Conservation (phyloP, 2,888 invertebrate genomes). For the Germaria angustata region DNA sequence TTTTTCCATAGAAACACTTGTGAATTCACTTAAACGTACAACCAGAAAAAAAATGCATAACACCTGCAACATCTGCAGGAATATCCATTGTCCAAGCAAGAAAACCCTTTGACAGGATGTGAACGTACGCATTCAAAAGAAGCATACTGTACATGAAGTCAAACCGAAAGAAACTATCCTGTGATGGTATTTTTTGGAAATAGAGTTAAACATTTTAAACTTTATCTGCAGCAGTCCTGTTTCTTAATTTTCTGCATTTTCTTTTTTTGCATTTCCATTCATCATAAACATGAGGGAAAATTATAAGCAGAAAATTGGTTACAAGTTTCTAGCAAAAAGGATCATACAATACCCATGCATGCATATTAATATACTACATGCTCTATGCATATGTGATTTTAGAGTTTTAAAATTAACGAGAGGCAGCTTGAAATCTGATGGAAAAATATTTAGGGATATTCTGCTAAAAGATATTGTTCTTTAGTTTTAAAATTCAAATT, state of each 20-base stretch:
- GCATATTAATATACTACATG: slow-evolving; percentile 5
- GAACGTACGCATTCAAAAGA: not conserved
- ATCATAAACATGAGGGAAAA: slow-evolving; percentile 15
- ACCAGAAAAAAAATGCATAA: not conserved
- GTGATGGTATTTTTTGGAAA: slow-evolving; percentile 9
- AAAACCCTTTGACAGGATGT: slow-evolving; percentile 38
- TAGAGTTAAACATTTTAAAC: slow-evolving; percentile 46
- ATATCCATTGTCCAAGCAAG: slow-evolving; percentile 43
- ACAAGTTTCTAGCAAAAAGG: slow-evolving; percentile 28
- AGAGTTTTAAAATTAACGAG: no score
- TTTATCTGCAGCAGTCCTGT: slow-evolving; percentile 25
- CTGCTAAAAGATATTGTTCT: no score
- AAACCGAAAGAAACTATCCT: slow-evolving; percentile 42
- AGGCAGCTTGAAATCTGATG: not conserved
- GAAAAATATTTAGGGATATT: no score
- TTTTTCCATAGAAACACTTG: not conserved
- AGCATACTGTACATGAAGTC: not conserved
- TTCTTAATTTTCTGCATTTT: slow-evolving; percentile 2
- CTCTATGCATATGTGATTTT: no score
- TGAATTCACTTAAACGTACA: not conserved
- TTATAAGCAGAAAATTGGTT: slow-evolving; percentile 62
- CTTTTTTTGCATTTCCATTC: not conserved
- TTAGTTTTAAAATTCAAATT: no score
- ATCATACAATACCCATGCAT: slow-evolving; percentile 39
- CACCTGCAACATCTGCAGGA: slow-evolving; percentile 25